phyloP scores from a whole-genome alignment of 2,797 vertebrate genomes.

The Centroberyx gerrardi region DNA sequence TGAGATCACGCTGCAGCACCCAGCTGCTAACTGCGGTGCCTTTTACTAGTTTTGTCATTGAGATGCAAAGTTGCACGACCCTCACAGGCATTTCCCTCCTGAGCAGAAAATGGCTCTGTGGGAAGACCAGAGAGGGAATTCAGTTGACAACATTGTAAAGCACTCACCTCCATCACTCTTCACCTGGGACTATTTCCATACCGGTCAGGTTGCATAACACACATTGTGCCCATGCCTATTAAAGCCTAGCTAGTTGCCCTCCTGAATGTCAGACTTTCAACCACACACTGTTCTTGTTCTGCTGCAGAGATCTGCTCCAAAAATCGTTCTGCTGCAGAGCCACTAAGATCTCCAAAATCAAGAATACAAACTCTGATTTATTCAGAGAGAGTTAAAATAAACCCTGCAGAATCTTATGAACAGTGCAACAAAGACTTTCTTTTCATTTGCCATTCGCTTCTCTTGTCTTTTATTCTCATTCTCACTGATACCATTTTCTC shows the following conservation, averaged over 20 bases:
- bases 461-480: conserved; percentile 34
- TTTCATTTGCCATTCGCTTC: not conserved
- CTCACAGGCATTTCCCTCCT: not conserved
- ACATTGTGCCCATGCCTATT: not conserved
- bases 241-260: not conserved
- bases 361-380: not conserved
- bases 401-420: too few relatives aligned
- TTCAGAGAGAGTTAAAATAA: not conserved
- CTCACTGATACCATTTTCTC: conserved; percentile 22
- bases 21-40: too few relatives aligned
- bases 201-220: conserved; percentile 30
- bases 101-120: not conserved
- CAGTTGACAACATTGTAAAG: not conserved
- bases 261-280: not conserved
- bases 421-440: too few relatives aligned
- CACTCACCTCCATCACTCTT: not conserved
- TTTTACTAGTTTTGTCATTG: not conserved
- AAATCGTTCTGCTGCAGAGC: too few relatives aligned
- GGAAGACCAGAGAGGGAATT: not conserved
- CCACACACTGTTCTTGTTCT: too few relatives aligned
- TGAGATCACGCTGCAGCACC: too few relatives aligned
- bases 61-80: not conserved
- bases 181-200: conserved; percentile 14
- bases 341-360: not conserved
- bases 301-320: too few relatives aligned